Evolutionary conservation across 1,140 invertebrate genomes (phyloP), one percentile per base, ranked within the genome.

Genomic region (Drosophila gunungcola): DNA sequence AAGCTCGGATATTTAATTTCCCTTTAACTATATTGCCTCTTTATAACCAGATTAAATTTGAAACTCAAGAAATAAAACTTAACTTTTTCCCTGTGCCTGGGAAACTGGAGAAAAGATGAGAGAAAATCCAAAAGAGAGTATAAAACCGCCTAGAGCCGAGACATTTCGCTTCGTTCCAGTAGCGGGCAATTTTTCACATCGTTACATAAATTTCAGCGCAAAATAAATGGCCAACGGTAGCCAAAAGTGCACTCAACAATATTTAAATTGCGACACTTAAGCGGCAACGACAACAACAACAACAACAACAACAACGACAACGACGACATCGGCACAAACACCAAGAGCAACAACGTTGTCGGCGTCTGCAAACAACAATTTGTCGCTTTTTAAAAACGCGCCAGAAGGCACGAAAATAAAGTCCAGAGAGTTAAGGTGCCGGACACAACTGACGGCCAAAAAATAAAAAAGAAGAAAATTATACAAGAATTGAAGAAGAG

Each of bases 261-360:
- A 88, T 88, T 88, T 88, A 86, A 86, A 86, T 86, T 86, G 83
- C 83, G 82, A 86, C 82, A 86, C 82, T 86, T 86, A 88, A 86
- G 74, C 81, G 68, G 78, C 63, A 62, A 12, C 52, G 54, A 21
- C 41, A 73, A 29, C 55, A 39, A 2, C 55, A 69, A 3, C 38
- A 74, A 5, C 49, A 46, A 25, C 62, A 49, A 10, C 64, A 48
- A 42, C 61, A 54, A 29, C 55, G 41, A 42, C 61, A 54, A 29
- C 55, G 41, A 10, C 16, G 16, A 21, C 16, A 21, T 21, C 55
- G 41, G 9, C 70, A 54, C 21, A 36, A 34, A 13, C 60, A 65
- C 32, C 34, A 61, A 21, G 41, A 53, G 9, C 67, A 73, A 73
- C 55, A 73, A 61, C 73, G 45, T 52, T 72, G 79, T 75, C 81